Evolutionary conservation across 2,888 invertebrate species (phyloP), one percentile per base, ranked within the genome.

Genomic region (Cantharis rufa): DNA sequence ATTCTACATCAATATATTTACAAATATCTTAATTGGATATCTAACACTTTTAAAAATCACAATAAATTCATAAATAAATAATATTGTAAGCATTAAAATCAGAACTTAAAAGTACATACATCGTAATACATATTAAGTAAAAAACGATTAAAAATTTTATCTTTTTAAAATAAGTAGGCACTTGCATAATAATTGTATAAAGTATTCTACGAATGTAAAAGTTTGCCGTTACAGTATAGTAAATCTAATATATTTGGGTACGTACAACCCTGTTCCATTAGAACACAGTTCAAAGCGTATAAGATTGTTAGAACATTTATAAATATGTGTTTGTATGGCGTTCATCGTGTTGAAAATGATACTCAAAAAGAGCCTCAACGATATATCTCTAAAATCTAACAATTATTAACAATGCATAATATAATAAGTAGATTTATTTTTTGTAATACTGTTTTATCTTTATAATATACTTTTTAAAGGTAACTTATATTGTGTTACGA

Each of bases 261-360:
- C 78, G 76, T 74, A 70, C 78, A 79, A 79, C 79, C 79, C 79
- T 79, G 78, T 80, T 71, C 75, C 71, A 76, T 80, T 69, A 79
- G 79, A 80, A 80, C 79, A 79, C 80, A 80, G 80, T 73, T 80
- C 74, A 71, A 80, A 80, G 80, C 80, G 79, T 80, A 80, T 79
- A 72, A 77, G 78, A 76, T 79, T 76, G 68, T 74, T 77, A 69
- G 62, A 71, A 76, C 24, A 66, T 77, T 74, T 72, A 70, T 77
- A 71, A 74, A 71, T 75, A 75, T 79, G 72, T 72, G 27, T 28
- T 73, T 71, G 70, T 75, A 71, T 74, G 63, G 63, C 63, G 70
- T 75, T 70, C 66, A 70, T 16, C 48, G n/a, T 48, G n/a, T 48
- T 48, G 48, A 48, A 48, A 48, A 48, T 48, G 48, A 2, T 48